These are phyloP conservation scores for Melieria omissa DNA, from an alignment of 2,888 invertebrate genomes.

Conservation along the genomic window DNA sequence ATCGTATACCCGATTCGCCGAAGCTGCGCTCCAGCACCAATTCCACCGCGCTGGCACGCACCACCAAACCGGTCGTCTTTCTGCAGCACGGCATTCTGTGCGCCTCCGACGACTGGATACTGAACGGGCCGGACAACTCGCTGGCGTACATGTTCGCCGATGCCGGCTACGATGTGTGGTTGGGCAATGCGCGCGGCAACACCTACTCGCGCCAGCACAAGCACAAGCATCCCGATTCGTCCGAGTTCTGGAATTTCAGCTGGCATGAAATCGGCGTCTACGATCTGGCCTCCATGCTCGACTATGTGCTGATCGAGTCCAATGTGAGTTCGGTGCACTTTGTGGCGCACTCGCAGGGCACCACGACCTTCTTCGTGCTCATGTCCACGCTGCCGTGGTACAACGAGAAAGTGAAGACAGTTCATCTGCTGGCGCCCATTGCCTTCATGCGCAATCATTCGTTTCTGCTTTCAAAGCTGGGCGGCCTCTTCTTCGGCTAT, in stretches of 20 bases:
- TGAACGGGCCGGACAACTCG: constrained; percentile 75
- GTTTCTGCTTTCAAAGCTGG: constrained; percentile 66
- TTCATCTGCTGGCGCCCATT: constrained; percentile 78
- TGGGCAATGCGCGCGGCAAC: constrained; percentile 82
- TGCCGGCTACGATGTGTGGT: constrained; percentile 81
- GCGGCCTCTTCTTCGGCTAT: constrained; percentile 65
- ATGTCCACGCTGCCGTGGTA: constrained; percentile 76
- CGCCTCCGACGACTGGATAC: constrained; percentile 79
- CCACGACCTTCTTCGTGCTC: constrained; percentile 80
- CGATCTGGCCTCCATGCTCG: constrained; percentile 86
- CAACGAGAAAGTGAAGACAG: constrained; percentile 74
- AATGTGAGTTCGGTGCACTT: constrained; percentile 75
- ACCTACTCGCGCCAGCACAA: constrained; percentile 70
- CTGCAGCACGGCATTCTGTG: constrained; percentile 79
- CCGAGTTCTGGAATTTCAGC: constrained; percentile 73
- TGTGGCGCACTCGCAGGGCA: constrained; percentile 75
- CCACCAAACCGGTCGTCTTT: constrained; percentile 66
- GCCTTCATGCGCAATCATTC: constrained; percentile 70
- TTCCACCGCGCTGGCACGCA: constrained; percentile 26
- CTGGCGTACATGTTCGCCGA: constrained; percentile 70
- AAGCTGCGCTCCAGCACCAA: constrained; percentile 44
- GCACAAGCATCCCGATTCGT: constrained; percentile 68
- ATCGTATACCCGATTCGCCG: constrained; percentile 60
- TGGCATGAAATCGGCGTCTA: constrained; percentile 78
- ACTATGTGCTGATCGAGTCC: constrained; percentile 73